Evolutionary conservation across 2,113 vertebrate genomes (phyloP), one percentile per base, ranked within the genome.

Genomic region (Malurus alboscapulatus): DNA sequence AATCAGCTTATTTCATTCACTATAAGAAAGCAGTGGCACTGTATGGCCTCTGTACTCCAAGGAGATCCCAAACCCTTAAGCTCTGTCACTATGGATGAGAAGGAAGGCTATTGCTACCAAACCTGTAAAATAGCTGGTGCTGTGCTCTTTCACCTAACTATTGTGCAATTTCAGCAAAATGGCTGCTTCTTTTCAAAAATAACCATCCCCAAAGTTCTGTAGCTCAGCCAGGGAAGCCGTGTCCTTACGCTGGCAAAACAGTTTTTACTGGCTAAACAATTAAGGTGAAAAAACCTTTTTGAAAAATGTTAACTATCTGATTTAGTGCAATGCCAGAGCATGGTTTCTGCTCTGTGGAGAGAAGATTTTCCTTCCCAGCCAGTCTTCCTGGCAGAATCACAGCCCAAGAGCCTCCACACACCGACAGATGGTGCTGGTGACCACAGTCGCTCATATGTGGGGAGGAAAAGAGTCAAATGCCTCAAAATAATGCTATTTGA

Each of bases 391-490:
- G 82, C 78, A 86, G 63, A 26, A 89, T 61, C 13, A 1, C 17
- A 40, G 68, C 55, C 68, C 69, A 14, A 27, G n/a, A 85, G 54
- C 58, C 21, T 59, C 53, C 58, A 1, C 51, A 25, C 0, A 4
- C 79, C 38, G 4, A 66, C 84, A 92, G 80, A 87, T 71, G 87
- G 89, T 55, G 89, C 87, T 93, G 84, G 48, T 0, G 47, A 54
- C 48, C 3, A 27, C 47, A 18, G 61, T 8, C 1, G 58, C 62
- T 54, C 45, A 16, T 27, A 9, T 21, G 16, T 1, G 3, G 50
- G 45, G 21, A 87, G 12, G 55, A 42, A 21, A 50, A 25, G 13
- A 67, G 18, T 1, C 45, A 24, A 58, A 58, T 4, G 1, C 15
- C 40, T 50, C 58, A 40, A 59, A 53, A 57, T 19, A 57, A 40